Evolutionary conservation across 1,140 invertebrate genomes (phyloP).

Genomic region (Bombus ignitus): DNA sequence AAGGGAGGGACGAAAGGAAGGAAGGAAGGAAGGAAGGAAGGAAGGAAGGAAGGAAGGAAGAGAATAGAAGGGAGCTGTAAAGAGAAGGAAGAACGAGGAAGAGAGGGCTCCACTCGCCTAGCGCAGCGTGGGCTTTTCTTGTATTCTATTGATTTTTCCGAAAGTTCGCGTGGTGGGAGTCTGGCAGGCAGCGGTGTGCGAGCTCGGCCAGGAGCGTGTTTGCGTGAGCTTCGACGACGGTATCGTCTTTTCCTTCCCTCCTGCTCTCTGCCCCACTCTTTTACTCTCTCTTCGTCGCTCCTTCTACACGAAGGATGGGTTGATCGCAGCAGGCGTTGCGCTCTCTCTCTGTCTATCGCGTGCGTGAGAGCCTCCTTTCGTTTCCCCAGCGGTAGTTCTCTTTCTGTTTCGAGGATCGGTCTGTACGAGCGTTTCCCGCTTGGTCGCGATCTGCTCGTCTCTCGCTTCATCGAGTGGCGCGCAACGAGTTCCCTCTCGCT

Average conservation of each 20-base stretch:
- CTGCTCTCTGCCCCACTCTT: conserved; percentile 20
- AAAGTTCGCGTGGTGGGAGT: conserved; percentile 78
- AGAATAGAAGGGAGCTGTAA: conserved; percentile 4
- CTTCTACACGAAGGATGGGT: conserved; percentile 20
- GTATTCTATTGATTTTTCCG: conserved; percentile 83
- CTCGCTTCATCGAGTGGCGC: conserved; percentile 34
- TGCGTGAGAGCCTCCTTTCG: neutral
- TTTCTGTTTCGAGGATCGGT: conserved; percentile 6
- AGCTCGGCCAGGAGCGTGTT: conserved; percentile 67
- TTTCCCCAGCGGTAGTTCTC: conserved; percentile 6
- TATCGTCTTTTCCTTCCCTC: conserved; percentile 50
- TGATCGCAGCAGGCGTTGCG: neutral
- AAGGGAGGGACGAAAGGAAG: neutral
- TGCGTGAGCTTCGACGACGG: conserved; percentile 68
- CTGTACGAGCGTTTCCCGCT: conserved; percentile 17
- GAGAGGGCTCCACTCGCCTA: conserved; percentile 68
- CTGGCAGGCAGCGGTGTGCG: conserved; percentile 74
- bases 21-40: conserved; percentile 19
- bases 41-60: neutral
- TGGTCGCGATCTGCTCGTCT: conserved; percentile 14
- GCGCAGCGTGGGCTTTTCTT: conserved; percentile 81
- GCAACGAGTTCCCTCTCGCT: conserved; percentile 36
- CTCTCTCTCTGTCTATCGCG: no score
- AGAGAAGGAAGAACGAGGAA: conserved; percentile 45
- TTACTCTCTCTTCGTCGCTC: conserved; percentile 9